A percentile compares a stretch with the other conserved stretches of the same genome.
These are phyloP conservation scores for Neodon shergylaensis DNA, from an alignment of 2,113 vertebrate genomes.

Conservation along the genomic window DNA sequence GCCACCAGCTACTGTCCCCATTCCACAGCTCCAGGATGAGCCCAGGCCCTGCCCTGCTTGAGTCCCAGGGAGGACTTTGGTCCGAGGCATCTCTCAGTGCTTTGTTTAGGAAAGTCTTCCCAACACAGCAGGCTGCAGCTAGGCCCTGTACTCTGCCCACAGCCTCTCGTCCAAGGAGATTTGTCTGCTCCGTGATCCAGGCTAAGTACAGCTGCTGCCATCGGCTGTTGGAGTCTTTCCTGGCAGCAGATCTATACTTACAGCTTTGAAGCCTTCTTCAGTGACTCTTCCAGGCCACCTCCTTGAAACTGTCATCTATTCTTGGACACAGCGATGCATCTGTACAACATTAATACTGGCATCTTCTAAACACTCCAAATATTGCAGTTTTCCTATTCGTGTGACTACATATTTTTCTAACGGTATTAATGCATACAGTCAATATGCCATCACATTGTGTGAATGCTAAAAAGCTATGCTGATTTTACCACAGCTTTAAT, in stretches of 20 bases:
- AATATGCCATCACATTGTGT: neutral
- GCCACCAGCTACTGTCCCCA: neutral
- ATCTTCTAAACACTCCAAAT: neutral
- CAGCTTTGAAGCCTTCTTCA: neutral
- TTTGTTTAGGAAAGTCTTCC: neutral
- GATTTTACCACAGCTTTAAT: neutral
- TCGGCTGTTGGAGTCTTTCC: neutral
- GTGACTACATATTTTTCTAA: neutral
- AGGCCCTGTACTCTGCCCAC: fast-evolving
- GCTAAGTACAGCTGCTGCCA: neutral
- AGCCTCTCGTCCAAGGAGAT: too few relatives aligned
- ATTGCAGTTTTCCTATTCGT: neutral
- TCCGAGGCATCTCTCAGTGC: neutral
- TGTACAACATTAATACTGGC: neutral
- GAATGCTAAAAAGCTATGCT: neutral
- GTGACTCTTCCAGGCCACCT: neutral
- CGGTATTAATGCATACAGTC: neutral
- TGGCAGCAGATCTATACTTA: neutral
- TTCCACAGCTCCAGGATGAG: neutral
- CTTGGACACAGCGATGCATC: neutral
- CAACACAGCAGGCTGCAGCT: too few relatives aligned
- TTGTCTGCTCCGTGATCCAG: neutral
- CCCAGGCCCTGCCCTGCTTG: neutral
- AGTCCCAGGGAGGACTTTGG: too few relatives aligned
- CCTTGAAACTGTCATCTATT: neutral